Evolutionary conservation across 2,113 vertebrate species (phyloP), one percentile per base, ranked within the genome.

Genomic region (Bombycilla garrulus): DNA sequence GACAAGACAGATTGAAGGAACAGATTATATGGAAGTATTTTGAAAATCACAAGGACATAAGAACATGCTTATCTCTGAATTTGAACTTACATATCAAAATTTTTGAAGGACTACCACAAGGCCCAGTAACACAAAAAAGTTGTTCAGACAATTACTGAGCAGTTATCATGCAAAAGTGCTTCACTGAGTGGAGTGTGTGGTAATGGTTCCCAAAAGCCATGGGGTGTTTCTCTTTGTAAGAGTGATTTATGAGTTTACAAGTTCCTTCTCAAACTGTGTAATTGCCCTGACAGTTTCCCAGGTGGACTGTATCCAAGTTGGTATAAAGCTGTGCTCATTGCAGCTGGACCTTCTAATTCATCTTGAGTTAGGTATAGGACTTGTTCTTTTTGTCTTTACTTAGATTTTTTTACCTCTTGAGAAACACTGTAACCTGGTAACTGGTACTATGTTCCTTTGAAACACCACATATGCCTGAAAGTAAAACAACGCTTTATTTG

Each of bases 171-270:
- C 38, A 86, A 25, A 22, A 61, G 26, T 62, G 21, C 89, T 90
- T 94, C 67, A 56, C 77, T 65, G 70, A 80, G 26, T 80, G 42
- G 53, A 35, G 50, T 38, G 60, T 66, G 58, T 86, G 38, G 58
- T 86, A 93, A 62, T 0, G 2, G 92, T 74, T 97, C 82, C 86
- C 76, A 45, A 90, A 94, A 94, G 86, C 76, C 92, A 62, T 50
- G 29, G 71, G 9, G 76, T 92, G 64, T 88, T 94, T 88, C 67
- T 93, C 26, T 92, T 86, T 93, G 58, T 38, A 57, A 60, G 42
- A 45, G 64, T 93, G 80, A 93, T 96, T 95, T 96, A 92, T 88
- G 76, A 95, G 82, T 95, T 96, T 94, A 88, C 71, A 72, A 50
- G 91, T 90, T 90, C 60, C 72, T 92, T 96, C 80, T 56, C 86